Base-by-base conservation (phyloP, 2,888 invertebrate species). In the Lithophane leautieri region DNA sequence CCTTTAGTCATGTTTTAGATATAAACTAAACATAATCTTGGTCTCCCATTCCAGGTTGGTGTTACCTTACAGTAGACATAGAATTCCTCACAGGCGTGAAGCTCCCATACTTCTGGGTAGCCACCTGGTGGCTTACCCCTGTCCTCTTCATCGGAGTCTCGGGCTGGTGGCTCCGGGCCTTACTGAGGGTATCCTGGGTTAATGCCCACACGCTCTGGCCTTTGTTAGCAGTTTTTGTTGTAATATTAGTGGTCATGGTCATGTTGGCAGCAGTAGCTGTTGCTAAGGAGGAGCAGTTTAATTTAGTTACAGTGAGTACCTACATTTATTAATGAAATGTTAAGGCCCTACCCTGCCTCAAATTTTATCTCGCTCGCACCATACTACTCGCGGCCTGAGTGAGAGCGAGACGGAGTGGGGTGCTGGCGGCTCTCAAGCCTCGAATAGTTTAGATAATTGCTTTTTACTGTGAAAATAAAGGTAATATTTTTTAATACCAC, bases 211-310 rank as follows among this genome's bases (percentile, higher is more conserved):
- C 90, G 0, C 83, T 95, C 2, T 96, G 96, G 96, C 94, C 95
- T 1, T 85, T 96, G 54, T 89, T 94, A 3, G 94, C 90, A 44
- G 94, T 93, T 1, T 92, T 94, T 52, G 83, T 92, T 3, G 92
- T 90, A 0, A 94, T 96, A 58, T 78, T 95, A 50, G 81, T 95
- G 0, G 81, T 96, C 1, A 94, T 96, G 91, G 88, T 94, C 7
- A 87, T 96, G 8, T 90, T 95, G 85, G 96, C 96, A 9, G 94
- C 92, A 1, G 89, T 96, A 4, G 95, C 95, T 71, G 96, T 96
- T 1, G 95, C 94, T 0, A 96, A 96, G 73, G 96, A 96, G 76
- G 96, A 96, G 77, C 96, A 96, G 76, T 96, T 93, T 89, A 96
- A 96, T 91, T 92, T 96, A 40, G 81, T 93, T 56, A 90, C 95